phyloP scores from a whole-genome alignment of 2,888 invertebrate genomes.

The Encarsia formosa region DNA sequence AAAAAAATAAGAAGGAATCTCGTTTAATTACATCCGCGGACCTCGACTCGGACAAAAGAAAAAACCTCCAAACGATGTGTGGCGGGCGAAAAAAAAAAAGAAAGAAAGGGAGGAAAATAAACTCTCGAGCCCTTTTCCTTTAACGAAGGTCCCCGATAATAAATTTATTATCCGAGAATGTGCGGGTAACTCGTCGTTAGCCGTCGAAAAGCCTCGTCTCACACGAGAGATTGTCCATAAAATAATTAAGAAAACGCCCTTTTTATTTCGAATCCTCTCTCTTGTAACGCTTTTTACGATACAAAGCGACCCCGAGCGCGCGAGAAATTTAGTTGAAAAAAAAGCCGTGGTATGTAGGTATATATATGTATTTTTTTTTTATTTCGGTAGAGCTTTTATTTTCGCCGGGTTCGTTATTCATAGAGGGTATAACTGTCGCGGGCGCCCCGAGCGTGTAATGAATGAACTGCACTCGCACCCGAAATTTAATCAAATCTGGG shows the following conservation, averaged over 20 bases:
- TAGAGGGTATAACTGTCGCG: no score
- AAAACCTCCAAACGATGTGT: no score
- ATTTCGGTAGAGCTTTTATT: no score
- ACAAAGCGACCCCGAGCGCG: neutral
- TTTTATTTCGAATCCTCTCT: neutral
- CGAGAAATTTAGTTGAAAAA: conserved; percentile 6
- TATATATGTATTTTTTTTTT: no score
- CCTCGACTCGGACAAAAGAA: no score
- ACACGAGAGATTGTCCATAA: conserved; percentile 33
- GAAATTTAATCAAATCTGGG: no score
- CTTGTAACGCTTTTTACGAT: conserved; percentile 11
- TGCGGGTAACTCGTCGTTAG: conserved; percentile 33
- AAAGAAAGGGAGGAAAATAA: neutral
- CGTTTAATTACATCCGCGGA: no score
- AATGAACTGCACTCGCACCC: no score
- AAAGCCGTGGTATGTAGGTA: no score
- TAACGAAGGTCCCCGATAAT: conserved; percentile 14
- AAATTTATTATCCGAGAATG: conserved; percentile 18
- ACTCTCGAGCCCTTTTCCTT: neutral
- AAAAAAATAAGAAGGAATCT: no score
- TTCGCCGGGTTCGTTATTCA: no score
- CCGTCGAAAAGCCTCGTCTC: conserved; percentile 9
- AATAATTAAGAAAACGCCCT: conserved; percentile 37
- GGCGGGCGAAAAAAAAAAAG: conserved; percentile 14
- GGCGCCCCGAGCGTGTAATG: no score